These are phyloP conservation scores for Pachyrhynchus sulphureomaculatus DNA, from an alignment of 1,140 invertebrate genomes.

Conservation along the genomic window DNA sequence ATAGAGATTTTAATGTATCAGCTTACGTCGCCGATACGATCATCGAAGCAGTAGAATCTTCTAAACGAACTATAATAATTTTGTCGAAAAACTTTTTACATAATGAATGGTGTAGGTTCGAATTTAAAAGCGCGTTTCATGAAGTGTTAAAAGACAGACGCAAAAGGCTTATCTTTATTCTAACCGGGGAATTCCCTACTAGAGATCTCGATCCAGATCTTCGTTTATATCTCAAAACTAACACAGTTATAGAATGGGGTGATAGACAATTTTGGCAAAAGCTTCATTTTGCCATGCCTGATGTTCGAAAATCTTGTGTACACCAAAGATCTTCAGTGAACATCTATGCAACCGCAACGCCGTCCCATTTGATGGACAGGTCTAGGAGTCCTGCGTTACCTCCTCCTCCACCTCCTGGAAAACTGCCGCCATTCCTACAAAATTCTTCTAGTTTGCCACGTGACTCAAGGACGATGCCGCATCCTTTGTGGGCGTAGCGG, in stretches of 20 bases:
- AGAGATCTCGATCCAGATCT: constrained; percentile 88
- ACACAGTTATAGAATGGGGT: constrained; percentile 88
- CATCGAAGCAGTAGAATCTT: constrained; percentile 86
- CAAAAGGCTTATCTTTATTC: constrained; percentile 80
- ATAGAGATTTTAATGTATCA: constrained; percentile 81
- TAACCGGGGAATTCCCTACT: constrained; percentile 80
- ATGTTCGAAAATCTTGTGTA: constrained; percentile 62
- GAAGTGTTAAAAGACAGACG: constrained; percentile 83
- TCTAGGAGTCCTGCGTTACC: constrained; percentile 66
- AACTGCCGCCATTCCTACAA: constrained; percentile 49
- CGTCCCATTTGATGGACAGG: constrained; percentile 51
- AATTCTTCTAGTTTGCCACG: constrained; percentile 50
- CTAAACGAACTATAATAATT: constrained; percentile 85
- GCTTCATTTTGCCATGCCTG: constrained; percentile 86
- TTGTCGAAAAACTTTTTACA: constrained; percentile 90
- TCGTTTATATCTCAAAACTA: constrained; percentile 83
- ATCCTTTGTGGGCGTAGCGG: constrained; percentile 60
- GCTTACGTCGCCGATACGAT: constrained; percentile 86
- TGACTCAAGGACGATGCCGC: constrained; percentile 49
- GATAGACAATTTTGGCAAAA: constrained; percentile 95
- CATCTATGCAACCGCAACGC: constrained; percentile 59
- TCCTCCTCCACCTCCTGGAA: constrained; percentile 59
- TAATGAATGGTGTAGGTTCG: constrained; percentile 91
- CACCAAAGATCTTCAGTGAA: constrained; percentile 63
- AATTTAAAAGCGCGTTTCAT: constrained; percentile 89